Percentiles rank a stretch among this genome's conserved stretches.
These are phyloP conservation scores for Dromiciops gliroides DNA, from an alignment of 2,113 vertebrate genomes.

Conservation along the genomic window DNA sequence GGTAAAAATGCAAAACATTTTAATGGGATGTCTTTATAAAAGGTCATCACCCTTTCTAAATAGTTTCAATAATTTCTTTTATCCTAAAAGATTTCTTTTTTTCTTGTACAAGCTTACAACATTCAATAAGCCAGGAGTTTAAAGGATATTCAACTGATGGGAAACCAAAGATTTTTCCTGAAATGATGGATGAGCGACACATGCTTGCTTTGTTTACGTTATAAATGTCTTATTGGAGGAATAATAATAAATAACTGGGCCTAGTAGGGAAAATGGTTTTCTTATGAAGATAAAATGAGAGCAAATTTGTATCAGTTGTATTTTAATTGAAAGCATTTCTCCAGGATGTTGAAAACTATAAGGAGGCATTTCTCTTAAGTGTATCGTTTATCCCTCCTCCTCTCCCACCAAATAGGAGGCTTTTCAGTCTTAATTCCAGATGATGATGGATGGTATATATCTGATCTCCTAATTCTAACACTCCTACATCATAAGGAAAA, in stretches of 20 bases:
- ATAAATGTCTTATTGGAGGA: conserved; percentile 31
- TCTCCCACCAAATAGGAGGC: background rate
- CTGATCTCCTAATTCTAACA: conserved; percentile 16
- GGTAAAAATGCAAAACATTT: conserved; percentile 81
- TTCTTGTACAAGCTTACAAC: conserved; percentile 27
- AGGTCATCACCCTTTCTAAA: conserved; percentile 78
- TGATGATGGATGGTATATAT: conserved; percentile 4
- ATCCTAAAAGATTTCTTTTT: conserved; percentile 38
- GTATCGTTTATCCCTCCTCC: background rate
- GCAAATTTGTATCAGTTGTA: background rate
- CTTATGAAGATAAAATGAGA: background rate
- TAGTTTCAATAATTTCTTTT: conserved; percentile 73
- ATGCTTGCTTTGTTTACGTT: background rate
- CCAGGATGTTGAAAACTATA: background rate
- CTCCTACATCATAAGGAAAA: background rate
- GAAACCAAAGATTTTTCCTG: conserved; percentile 20
- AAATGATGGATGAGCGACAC: conserved; percentile 34
- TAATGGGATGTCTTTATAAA: conserved; percentile 77
- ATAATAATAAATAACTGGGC: background rate
- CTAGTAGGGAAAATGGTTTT: background rate
- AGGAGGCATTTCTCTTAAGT: background rate
- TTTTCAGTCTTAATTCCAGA: conserved; percentile 13
- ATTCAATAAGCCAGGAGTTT: conserved; percentile 27
- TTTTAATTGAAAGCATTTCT: conserved; percentile 36
- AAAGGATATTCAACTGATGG: conserved; percentile 25